These are phyloP conservation scores for Brachyopa scutellaris DNA, from an alignment of 2,888 invertebrate species.

Conservation along the genomic window DNA sequence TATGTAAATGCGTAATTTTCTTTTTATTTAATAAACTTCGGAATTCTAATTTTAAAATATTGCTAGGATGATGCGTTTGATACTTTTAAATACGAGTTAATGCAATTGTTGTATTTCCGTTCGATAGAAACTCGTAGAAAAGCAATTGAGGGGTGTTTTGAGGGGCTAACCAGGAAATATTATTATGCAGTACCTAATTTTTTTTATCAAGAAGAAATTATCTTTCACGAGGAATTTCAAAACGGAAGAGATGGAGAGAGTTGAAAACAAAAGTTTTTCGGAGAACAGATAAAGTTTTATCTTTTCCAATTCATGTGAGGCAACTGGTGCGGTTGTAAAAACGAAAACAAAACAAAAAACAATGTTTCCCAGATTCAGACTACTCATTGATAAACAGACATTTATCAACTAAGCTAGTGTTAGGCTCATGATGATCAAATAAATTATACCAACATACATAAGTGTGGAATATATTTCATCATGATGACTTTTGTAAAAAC, in stretches of 20 bases:
- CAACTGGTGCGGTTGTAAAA: not conserved
- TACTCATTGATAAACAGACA: constrained; percentile 13
- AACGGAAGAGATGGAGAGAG: not conserved
- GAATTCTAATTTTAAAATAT: too few relatives aligned
- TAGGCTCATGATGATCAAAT: not conserved
- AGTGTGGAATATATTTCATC: not conserved
- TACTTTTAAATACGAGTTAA: too few relatives aligned
- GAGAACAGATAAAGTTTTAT: not conserved
- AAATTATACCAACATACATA: constrained; percentile 4
- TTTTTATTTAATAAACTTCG: too few relatives aligned
- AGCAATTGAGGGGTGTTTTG: too few relatives aligned
- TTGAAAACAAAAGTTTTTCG: not conserved
- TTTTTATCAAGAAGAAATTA: constrained; percentile 1
- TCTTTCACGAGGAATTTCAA: not conserved
- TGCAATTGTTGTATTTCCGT: too few relatives aligned
- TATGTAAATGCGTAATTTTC: too few relatives aligned
- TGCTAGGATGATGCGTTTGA: too few relatives aligned
- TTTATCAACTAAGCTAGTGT: not conserved
- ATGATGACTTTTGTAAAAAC: not conserved
- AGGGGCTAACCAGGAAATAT: too few relatives aligned
- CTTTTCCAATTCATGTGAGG: not conserved
- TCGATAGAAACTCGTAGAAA: too few relatives aligned
- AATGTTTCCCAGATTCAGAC: not conserved
- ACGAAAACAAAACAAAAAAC: too few relatives aligned
- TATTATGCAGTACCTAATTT: too few relatives aligned